Evolutionary conservation across 2,113 vertebrate genomes (phyloP), one percentile per base, ranked within the genome.

Genomic region (Puffinus mauretanicus): DNA sequence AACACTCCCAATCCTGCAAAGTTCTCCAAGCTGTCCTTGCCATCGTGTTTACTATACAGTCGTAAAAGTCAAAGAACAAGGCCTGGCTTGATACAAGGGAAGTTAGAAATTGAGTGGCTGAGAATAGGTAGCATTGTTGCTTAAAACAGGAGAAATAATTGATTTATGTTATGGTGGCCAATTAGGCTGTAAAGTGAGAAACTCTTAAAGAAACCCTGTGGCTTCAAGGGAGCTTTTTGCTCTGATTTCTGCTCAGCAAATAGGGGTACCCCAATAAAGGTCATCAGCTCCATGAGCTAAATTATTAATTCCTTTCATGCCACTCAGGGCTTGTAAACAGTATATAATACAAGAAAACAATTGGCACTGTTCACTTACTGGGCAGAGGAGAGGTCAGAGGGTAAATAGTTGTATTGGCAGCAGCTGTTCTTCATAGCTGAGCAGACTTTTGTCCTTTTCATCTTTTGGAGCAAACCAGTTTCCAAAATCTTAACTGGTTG

Each of bases 111-210:
- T 20, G 38, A 96, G 82, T 17, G 76, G 77, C 47, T 98, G 97
- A 99, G 98, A 99, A 99, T 98, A 98, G 97, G 89, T 88, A n/a
- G 91, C 98, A 98, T 99, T 99, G 99, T 99, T 98, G 97, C 95
- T 93, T 97, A 96, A 97, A 98, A 97, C 97, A 98, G 98, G 98
- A 98, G 98, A 98, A 98, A 98, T 98, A 98, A 97, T 97, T 98
- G 98, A 98, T 99, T 99, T 99, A 99, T 98, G 99, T 97, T 97
- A 49, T 96, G 90, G 93, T 95, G 97, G 97, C 97, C 97, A 99
- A 98, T 99, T 98, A 98, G 98, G 98, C 97, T 98, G 98, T 99
- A 99, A 99, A 99, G 98, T 96, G 97, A 97, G 97, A 97, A 96
- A 98, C 96, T 97, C 96, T 97, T 92, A 97, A 98, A 95, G 98